Evolutionary conservation across 2,113 vertebrate genomes (phyloP), one percentile per base, ranked within the genome.

Genomic region (Baryphthengus martii): DNA sequence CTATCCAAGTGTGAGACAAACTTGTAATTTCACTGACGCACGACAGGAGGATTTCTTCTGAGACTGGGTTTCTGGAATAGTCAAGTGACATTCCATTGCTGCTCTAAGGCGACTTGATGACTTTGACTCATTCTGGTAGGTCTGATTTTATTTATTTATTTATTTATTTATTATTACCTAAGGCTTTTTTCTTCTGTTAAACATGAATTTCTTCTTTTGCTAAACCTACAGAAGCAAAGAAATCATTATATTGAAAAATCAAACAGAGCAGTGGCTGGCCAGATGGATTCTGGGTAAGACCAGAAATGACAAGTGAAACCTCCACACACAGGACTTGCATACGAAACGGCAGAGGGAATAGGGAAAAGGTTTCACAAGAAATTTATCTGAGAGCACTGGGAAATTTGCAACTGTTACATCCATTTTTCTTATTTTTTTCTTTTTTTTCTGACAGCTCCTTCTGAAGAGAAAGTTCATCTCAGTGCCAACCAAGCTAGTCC

Each of bases 221-320:
- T 71, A 89, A 96, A 90, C 35, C 33, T 87, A 62, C 84, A 98
- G 97, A 94, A 97, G 90, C 73, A 74, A 88, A 93, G 96, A 94
- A 76, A 83, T 95, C 89, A 74, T 86, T 93, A 79, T 66, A 87
- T 40, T 65, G 85, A 96, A 83, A 80, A 72, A 52, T 62, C 94
- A 72, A 79, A 87, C 63, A 42, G 52, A 88, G 65, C 93, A 75
- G 78, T 93, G 88, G 95, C 89, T 97, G 92, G 58, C 79, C 3
- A 87, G 66, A 50, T 82, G 97, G 81, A 91, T 49, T 71, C 95
- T 91, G 82, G 97, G 97, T 96, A 95, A 96, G 95, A n/a, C 4
- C 29, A 93, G 72, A 44, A 86, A 68, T 18, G 56, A 78, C 89
- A 93, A 88, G 28, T 7, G 26, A 88, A 93, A 72, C 52, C 90